These are phyloP conservation scores for Philantomba maxwellii DNA, from an alignment of 2,113 vertebrate species.

Conservation along the genomic window DNA sequence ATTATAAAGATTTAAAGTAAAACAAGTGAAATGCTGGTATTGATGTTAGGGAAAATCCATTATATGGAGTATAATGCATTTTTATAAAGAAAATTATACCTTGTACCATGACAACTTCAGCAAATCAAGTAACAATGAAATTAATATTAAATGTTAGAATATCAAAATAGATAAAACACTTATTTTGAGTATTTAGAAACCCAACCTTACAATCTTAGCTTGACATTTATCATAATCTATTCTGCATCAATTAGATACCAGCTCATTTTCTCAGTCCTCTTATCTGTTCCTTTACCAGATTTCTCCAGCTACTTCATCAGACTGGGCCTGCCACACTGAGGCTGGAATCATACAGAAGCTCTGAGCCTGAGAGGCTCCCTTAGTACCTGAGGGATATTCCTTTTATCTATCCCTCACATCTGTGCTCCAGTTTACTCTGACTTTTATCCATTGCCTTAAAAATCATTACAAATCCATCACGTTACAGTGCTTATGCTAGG, in stretches of 20 bases:
- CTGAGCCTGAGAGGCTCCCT: not conserved
- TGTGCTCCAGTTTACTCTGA: not conserved
- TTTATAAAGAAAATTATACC: not conserved
- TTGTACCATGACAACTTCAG: not conserved
- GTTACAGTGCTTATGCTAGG: not conserved
- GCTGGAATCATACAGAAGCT: not conserved
- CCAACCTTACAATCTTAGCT: not conserved
- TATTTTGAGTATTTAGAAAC: slow-evolving; percentile 1
- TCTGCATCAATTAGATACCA: not conserved
- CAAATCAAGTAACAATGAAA: not conserved
- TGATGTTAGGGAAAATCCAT: not conserved
- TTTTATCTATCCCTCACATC: not conserved
- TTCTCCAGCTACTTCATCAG: not conserved
- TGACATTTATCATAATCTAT: not conserved
- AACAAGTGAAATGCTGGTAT: not conserved
- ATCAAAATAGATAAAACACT: not conserved
- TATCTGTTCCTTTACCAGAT: not conserved
- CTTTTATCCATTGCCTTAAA: slow-evolving; percentile 11
- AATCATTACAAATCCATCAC: not conserved
- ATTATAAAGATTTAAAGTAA: slow-evolving; percentile 12
- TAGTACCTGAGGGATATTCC: not conserved
- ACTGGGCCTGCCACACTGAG: not conserved
- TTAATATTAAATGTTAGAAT: not conserved
- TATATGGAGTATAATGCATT: not conserved
- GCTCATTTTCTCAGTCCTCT: not conserved